Evolutionary conservation across 1,140 invertebrate genomes (phyloP), one percentile per base, ranked within the genome.

Genomic region (Papilio machaon): DNA sequence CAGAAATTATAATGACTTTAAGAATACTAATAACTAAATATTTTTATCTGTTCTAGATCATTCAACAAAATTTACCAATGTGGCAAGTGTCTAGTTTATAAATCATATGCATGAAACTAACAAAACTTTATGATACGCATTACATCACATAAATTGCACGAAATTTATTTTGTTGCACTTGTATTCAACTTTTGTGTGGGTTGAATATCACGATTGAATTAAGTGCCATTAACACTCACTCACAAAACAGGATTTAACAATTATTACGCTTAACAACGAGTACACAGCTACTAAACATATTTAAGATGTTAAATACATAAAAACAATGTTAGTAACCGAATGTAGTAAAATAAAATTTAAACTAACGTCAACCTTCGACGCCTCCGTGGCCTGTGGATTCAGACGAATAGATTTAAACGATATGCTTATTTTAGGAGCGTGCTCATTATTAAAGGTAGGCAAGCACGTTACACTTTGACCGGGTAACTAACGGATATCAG

Each of bases 401-500:
- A 9, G 70, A 19, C 15, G 70, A 10, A 1, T 8, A 76, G 74
- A 76, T 54, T 76, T 13, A 52, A 76, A 47, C 19, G 74, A 52
- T 47, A 49, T 30, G 47, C 23, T 76, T n/a, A 23, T 76, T 76
- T 76, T 54, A 76, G n/a, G 13, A 52, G 3, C 60, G 35, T 38
- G 13, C 58, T 79, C 77, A 79, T 79, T 79, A 67, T 47, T 67
- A 64, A 64, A 64, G 38, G 47, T 23, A 54, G n/a, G 77, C 43
- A 8, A 8, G 54, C 76, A 64, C 35, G 76, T 46, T 43, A 30
- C 58, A 47, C 30, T 64, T 30, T 76, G 47, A 52, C 74, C 47
- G 19, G 46, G 74, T 75, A 60, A 78, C 79, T 75, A 60, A 78
- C 79, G 80, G 82, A 46, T 17, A 79, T 82, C 64, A 78, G 82